These are phyloP conservation scores for Phalera bucephala DNA, from an alignment of 2,888 invertebrate genomes.

Conservation along the genomic window DNA sequence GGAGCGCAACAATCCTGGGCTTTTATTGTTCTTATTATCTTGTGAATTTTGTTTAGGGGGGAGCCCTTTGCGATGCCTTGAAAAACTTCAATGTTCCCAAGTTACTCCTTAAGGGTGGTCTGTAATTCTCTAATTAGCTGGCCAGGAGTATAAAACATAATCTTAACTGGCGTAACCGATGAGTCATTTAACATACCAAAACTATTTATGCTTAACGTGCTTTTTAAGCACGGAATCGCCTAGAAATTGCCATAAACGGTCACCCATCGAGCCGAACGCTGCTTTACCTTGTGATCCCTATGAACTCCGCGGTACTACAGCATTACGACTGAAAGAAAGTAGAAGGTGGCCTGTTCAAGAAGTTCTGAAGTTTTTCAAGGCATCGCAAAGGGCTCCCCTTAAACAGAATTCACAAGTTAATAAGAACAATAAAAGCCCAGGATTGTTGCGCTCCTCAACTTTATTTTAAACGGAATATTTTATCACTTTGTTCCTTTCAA, in stretches of 20 bases:
- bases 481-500: conserved; percentile 30
- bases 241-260: too few relatives aligned
- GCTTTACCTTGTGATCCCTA: too few relatives aligned
- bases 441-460: conserved; percentile 33
- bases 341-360: too few relatives aligned
- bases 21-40: conserved; percentile 53
- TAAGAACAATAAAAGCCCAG: conserved; percentile 47
- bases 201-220: too few relatives aligned
- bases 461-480: conserved; percentile 46
- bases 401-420: conserved; percentile 52
- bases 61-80: conserved; percentile 19
- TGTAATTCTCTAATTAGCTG: too few relatives aligned
- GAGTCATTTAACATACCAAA: too few relatives aligned
- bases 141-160: too few relatives aligned
- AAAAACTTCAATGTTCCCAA: conserved; percentile 12
- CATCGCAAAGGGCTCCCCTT: conserved; percentile 26
- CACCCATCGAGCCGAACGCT: too few relatives aligned
- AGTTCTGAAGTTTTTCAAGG: conserved; percentile 18
- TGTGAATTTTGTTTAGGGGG: conserved; percentile 47
- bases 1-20: conserved; percentile 32
- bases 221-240: too few relatives aligned
- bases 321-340: too few relatives aligned
- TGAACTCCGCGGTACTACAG: too few relatives aligned
- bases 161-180: too few relatives aligned
- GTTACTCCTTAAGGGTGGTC: conserved; percentile 6